These are phyloP conservation scores for Imbricaverruca yamaguchii DNA, from an alignment of 2,888 invertebrate genomes.

Conservation along the genomic window DNA sequence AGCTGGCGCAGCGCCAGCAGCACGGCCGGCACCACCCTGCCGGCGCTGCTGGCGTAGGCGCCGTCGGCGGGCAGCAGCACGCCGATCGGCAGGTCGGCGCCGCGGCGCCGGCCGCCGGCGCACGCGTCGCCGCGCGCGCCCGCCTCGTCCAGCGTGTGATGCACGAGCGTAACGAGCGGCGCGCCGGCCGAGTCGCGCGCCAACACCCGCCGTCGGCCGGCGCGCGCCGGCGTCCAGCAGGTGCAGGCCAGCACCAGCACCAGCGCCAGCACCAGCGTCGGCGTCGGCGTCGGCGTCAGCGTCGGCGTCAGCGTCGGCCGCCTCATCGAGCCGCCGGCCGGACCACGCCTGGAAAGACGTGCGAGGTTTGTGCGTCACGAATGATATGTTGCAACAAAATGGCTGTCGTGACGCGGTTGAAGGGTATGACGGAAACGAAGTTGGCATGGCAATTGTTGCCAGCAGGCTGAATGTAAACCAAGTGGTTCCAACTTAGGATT, in stretches of 20 bases:
- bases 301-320: no score
- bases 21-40: constrained; percentile 54
- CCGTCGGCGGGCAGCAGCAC: constrained; percentile 35
- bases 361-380: no score
- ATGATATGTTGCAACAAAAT: no score
- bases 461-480: no score
- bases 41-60: constrained; percentile 34
- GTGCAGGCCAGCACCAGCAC: not conserved
- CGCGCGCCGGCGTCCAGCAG: constrained; percentile 3
- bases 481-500: no score
- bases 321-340: no score
- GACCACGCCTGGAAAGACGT: no score
- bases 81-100: constrained; percentile 31
- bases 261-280: not conserved
- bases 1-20: constrained; percentile 49
- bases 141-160: not conserved
- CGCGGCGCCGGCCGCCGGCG: not conserved
- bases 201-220: not conserved
- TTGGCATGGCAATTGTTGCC: no score
- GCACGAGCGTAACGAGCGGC: not conserved
- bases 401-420: no score
- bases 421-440: no score
- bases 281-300: not conserved
- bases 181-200: not conserved
- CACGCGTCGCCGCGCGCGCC: constrained; percentile 21